Evolutionary conservation across 2,888 invertebrate genomes (phyloP), one percentile per base, ranked within the genome.

Genomic region (Mythimna ferrago): DNA sequence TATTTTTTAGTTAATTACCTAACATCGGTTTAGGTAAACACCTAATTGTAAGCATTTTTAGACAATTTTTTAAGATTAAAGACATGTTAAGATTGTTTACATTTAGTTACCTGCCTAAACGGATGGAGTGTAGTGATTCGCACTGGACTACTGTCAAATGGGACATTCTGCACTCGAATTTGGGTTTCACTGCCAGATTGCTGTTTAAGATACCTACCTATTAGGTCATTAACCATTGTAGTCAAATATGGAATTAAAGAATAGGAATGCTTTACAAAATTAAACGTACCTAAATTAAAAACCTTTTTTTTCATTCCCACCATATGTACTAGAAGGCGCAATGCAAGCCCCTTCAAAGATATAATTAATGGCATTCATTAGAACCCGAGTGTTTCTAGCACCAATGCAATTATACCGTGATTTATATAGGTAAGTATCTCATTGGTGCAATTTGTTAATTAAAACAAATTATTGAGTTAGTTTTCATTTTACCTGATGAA

Each of bases 281-380:
- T n/a, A 3, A 19, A 60, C 38, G 32, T 60, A 26, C 26, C 26
- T 26, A 26, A n/a, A 21, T 51, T 54, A 32, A 48, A n/a, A 68
- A 32, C 7, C 14, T 35, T 51, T 58, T 54, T 66, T 76, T 66
- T 61, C 60, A 60, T 68, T 71, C 48, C 44, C 35, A 11, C 57
- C 11, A 60, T 48, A 41, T 9, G 0, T 38, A 2, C 58, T 58
- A 56, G 57, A 82, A 83, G 79, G 73, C 80, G 35, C 48, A 61
- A 66, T 44, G 63, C 80, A 64, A 76, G 81, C 71, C 86, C 77
- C 66, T 83, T 83, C 86, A 87, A 86, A 87, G 80, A 84, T 72
- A 79, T 87, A 87, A 90, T 88, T 86, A 89, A 88, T 89, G 86
- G 72, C 70, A 54, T 76, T 86, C 85, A 88, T 89, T 89, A 88